Percentiles rank a stretch among this genome's conserved stretches.
phyloP scores from a whole-genome alignment of 2,888 invertebrate genomes.

The Meteorus cinctellus region DNA sequence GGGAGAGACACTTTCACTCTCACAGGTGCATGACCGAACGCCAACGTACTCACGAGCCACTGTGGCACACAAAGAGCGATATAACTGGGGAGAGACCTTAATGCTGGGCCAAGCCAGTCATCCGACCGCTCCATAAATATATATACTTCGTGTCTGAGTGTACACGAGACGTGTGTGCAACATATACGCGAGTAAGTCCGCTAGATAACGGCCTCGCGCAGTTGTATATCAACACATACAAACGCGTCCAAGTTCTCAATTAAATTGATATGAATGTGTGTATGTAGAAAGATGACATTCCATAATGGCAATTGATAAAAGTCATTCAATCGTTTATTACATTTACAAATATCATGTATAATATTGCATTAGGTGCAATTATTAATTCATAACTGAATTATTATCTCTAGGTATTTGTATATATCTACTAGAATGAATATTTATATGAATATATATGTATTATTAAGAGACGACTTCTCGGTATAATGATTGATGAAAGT shows the following conservation, averaged over 20 bases:
- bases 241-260: slow-evolving; percentile 8
- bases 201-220: slow-evolving; percentile 34
- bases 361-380: not conserved
- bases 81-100: slow-evolving; percentile 52
- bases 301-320: not conserved
- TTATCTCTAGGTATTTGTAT: not conserved
- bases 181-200: slow-evolving; percentile 35
- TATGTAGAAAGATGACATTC: slow-evolving; percentile 3
- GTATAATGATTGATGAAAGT: no score
- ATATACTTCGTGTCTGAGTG: slow-evolving; percentile 20
- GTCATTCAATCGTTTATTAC: not conserved
- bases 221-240: slow-evolving; percentile 23
- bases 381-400: not conserved
- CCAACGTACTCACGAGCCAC: slow-evolving; percentile 25
- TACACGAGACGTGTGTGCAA: slow-evolving; percentile 52
- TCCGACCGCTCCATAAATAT: slow-evolving; percentile 57
- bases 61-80: slow-evolving; percentile 30
- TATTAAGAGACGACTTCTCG: no score
- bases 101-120: slow-evolving; percentile 57
- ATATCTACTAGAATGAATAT: not conserved
- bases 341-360: not conserved
- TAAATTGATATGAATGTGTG: slow-evolving; percentile 24
- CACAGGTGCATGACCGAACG: slow-evolving; percentile 72
- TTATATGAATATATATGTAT: not conserved
- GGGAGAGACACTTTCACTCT: slow-evolving; percentile 71